Conservation (phyloP, 2,113 vertebrate species). For the Physeter macrocephalus region DNA sequence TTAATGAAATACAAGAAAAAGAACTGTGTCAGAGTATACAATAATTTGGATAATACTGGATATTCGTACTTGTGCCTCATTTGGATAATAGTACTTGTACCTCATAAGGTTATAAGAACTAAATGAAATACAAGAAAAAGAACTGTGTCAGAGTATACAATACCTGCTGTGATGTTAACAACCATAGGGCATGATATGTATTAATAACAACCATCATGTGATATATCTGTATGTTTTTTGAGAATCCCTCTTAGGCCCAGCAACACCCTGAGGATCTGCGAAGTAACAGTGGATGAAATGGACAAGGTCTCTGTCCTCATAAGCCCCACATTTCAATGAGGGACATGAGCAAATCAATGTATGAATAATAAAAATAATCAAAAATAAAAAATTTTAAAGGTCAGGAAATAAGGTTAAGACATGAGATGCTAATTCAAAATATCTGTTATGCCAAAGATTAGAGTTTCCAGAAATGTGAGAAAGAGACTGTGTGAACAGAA, state of each 20-base stretch:
- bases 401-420: neutral
- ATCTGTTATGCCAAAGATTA: neutral
- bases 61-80: too few species aligned
- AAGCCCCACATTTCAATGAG: neutral
- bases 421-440: neutral
- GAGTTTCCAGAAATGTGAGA: neutral
- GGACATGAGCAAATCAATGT: neutral
- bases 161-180: neutral
- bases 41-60: too few species aligned
- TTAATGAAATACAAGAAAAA: neutral
- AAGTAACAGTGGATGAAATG: accelerated
- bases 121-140: neutral
- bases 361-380: neutral
- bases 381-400: neutral
- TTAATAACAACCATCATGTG: too few species aligned
- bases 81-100: neutral
- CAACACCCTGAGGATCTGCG: neutral
- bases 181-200: too few species aligned
- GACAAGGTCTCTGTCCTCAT: neutral
- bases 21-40: neutral
- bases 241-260: neutral
- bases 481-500: accelerated
- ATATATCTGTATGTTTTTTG: neutral
- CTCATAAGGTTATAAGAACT: neutral
- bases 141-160: neutral